Percentiles rank a stretch among this genome's conserved stretches.
These are phyloP conservation scores for Pristis pectinata DNA, from an alignment of 2,797 vertebrate species.

Conservation along the genomic window DNA sequence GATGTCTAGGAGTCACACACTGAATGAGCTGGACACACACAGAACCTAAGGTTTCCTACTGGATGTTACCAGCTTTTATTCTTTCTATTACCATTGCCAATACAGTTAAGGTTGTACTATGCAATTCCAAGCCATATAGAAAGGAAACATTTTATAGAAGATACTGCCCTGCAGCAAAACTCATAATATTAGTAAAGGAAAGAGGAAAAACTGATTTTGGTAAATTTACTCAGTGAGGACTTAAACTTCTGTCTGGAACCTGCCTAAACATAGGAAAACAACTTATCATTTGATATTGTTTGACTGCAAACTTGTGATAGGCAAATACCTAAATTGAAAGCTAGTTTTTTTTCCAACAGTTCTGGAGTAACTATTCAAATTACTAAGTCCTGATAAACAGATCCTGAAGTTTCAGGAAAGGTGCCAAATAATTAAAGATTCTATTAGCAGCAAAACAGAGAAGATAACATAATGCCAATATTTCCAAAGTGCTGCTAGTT, in stretches of 20 bases:
- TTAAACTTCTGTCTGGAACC: not conserved
- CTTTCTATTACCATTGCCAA: not conserved
- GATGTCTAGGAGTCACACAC: not conserved
- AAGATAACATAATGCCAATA: not conserved
- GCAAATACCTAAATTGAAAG: not conserved
- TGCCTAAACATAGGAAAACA: not conserved
- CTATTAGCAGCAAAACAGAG: too few relatives aligned
- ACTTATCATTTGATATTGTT: not conserved
- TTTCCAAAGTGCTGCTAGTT: conserved; percentile 2
- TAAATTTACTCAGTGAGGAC: not conserved
- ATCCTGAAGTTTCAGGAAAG: not conserved
- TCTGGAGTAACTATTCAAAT: not conserved
- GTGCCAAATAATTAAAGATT: not conserved
- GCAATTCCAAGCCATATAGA: not conserved
- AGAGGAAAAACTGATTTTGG: not conserved
- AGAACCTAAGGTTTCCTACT: not conserved
- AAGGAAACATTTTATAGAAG: not conserved
- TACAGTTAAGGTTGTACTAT: not conserved
- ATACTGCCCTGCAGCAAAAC: not conserved
- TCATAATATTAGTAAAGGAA: not conserved
- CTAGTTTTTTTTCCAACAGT: not conserved
- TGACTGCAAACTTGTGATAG: not conserved
- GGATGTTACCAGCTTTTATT: not conserved
- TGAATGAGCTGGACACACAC: not conserved
- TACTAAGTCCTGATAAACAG: not conserved